Evolutionary conservation across 2,113 vertebrate species (phyloP), one percentile per base, ranked within the genome.

Genomic region (Cephalopholis sonnerati): DNA sequence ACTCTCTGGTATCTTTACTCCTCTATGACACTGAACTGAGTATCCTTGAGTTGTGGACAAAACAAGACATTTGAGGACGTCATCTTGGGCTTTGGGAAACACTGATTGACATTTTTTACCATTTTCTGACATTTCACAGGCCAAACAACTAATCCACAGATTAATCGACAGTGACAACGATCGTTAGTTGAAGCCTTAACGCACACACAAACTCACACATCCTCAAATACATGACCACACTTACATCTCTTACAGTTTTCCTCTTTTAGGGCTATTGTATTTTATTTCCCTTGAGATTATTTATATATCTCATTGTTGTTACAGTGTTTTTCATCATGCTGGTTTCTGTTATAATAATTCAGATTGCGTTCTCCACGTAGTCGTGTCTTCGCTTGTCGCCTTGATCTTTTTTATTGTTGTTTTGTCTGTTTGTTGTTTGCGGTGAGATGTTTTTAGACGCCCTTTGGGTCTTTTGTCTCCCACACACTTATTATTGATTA

Each of bases 401-500:
- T 68, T 79, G 55, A 76, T 82, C 62, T 83, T 77, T 51, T 70
- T 53, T 71, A 50, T 61, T 83, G 41, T 74, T 77, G 32, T 77
- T 85, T 81, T 68, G 67, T 74, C 66, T 76, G 62, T 59, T 62
- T 83, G 63, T 76, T 68, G 68, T 82, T 74, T 64, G 58, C 17
- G 3, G 27, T 36, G 46, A 73, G 55, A 82, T 79, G 63, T 68
- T 79, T 79, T 79, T 73, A 51, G 62, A 53, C 10, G 13, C 29
- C 62, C 69, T 89, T 72, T 79, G 81, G 78, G 79, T 70, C 41
- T 83, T 83, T 71, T 74, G 46, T 66, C 50, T 65, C 72, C 46
- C 77, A 57, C 51, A 44, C 62, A 44, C 46, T 80, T 32, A 53
- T 83, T 81, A 81, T 75, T 89, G 80, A 85, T 79, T 73, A 71